A percentile compares a stretch with the other conserved stretches of the same genome.
These are phyloP conservation scores for Macroglossus sobrinus DNA, from an alignment of 2,113 vertebrate species.

Conservation along the genomic window DNA sequence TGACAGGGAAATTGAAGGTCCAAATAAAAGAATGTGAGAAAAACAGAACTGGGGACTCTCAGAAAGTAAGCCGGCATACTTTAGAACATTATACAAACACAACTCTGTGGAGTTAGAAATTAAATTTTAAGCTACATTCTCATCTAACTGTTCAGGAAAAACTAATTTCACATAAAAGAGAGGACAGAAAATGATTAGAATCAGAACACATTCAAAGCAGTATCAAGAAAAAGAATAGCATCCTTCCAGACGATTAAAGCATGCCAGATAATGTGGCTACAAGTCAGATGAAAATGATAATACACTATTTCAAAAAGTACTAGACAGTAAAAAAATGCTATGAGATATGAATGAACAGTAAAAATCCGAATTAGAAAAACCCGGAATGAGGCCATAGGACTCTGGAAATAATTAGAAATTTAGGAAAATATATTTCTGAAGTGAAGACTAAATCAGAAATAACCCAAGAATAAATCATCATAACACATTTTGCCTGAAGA, in stretches of 20 bases:
- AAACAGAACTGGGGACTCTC: not conserved
- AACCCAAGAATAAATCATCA: not conserved
- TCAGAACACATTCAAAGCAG: not conserved
- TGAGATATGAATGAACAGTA: not conserved
- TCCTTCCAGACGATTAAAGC: not conserved
- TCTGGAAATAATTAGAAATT: conserved; percentile 8
- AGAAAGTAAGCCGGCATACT: not conserved
- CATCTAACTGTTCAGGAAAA: not conserved
- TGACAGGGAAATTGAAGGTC: not conserved
- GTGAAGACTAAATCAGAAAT: not conserved
- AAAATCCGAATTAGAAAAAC: not conserved
- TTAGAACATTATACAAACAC: not conserved
- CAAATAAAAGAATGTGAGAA: not conserved
- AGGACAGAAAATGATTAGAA: not conserved
- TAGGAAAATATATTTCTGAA: not conserved
- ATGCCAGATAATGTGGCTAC: not conserved
- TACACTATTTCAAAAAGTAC: not conserved
- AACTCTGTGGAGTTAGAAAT: not conserved
- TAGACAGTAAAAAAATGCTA: not conserved
- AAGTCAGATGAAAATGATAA: not conserved
- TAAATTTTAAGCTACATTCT: not conserved
- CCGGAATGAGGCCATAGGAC: not conserved
- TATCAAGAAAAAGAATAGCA: not conserved
- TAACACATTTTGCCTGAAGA: not conserved
- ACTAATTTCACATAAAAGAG: not conserved